phyloP scores from a whole-genome alignment of 2,113 vertebrate species.

The Amphilophus citrinellus region DNA sequence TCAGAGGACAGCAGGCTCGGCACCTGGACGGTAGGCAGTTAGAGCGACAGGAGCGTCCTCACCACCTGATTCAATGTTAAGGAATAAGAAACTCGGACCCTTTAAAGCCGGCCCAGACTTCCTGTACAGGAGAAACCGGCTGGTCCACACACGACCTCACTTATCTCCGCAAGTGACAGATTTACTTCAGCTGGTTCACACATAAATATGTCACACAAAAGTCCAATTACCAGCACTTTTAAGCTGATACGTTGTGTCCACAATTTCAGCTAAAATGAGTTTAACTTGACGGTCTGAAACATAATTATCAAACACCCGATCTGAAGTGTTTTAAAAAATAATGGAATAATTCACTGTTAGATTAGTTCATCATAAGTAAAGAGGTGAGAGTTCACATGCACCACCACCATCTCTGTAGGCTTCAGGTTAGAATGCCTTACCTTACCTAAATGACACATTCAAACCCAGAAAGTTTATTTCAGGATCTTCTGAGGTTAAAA shows the following conservation, averaged over 20 bases:
- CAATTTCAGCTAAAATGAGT: neutral
- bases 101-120: no score
- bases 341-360: neutral
- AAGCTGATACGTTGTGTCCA: neutral
- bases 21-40: no score
- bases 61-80: no score
- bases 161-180: constrained; percentile 1
- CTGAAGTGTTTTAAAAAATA: neutral
- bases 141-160: neutral
- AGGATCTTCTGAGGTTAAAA: neutral
- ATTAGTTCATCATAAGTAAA: neutral
- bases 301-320: no score
- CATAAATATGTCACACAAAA: neutral
- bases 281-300: no score
- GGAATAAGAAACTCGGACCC: no score
- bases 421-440: neutral
- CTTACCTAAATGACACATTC: neutral
- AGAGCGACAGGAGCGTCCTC: no score
- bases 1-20: no score
- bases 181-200: neutral
- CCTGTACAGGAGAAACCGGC: no score
- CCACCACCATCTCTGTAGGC: neutral
- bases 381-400: neutral
- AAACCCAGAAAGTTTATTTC: neutral
- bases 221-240: neutral